Base-by-base conservation (phyloP, 1,140 invertebrate genomes). In the Penaeus japonicus region DNA sequence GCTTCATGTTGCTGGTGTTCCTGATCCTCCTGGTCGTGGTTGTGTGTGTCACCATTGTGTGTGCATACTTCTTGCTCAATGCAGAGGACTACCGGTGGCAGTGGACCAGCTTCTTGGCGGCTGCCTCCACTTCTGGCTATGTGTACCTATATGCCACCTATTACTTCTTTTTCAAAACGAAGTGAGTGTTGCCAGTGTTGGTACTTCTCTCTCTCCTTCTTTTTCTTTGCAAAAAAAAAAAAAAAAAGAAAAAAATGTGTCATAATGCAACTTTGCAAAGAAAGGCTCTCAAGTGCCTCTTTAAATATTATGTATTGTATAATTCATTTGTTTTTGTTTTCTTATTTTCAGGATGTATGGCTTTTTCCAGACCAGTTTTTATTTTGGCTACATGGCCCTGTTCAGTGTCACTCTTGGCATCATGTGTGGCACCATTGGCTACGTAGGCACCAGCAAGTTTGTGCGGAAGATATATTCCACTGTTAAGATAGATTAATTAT, bases 21-120 rank as follows among this genome's bases (percentile, higher is more conserved):
- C 93, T 99, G 90, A 99, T 99, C 92, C 93, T 99, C 80, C 96
- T 98, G 92, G 96, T 99, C 91, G 99, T 99, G 22, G 99, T 98
- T 0, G 95, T 99, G 0, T 99, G 99, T 93, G 99, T 99, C 1
- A 99, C 99, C 30, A 99, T 99, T 93, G 99, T 99, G 24, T 99
- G 98, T 94, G 99, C 98, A 84, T 99, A 99, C 92, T 99, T 99
- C 93, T 93, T 99, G 90, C 94, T 99, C 54, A 99, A 99, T 94
- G 98, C 99, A 24, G 99, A 99, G 94, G 99, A 99, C 92, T 99
- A 99, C 92, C 95, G 99, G 94, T 99, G 99, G 98, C 98, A 99
- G 93, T 99, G 99, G 99, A 99, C 98, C 84, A 99, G 97, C 92
- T 99, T 99, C 93, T 94, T 99, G 91, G 96, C 98, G 70, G 99